Conservation (phyloP, 2,797 vertebrate genomes). For the Graptemys geographica region DNA sequence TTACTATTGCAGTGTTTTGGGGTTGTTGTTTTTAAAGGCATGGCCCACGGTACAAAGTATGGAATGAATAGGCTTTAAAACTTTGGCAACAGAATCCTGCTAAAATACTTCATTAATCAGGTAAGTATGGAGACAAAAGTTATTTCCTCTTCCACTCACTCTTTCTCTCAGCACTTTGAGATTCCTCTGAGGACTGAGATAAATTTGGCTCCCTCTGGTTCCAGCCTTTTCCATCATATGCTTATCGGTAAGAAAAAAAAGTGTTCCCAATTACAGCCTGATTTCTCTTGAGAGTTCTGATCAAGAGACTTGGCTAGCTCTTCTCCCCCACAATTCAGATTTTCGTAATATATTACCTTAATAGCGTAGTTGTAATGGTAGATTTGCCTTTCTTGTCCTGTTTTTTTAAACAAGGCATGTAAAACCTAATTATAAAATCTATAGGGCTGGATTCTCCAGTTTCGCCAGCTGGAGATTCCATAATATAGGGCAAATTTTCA, state of each 20-base stretch:
- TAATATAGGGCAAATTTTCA: neutral
- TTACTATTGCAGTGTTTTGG: neutral
- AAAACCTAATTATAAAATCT: neutral
- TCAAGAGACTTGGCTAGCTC: neutral
- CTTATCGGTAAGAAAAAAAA: neutral
- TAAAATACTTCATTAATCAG: neutral
- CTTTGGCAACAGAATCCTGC: neutral
- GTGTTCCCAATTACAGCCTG: neutral
- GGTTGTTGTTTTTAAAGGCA: neutral
- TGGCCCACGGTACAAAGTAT: neutral
- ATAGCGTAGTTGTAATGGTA: neutral
- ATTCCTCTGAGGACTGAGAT: neutral
- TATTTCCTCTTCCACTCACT: neutral
- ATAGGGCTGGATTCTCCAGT: neutral
- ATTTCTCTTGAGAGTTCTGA: neutral
- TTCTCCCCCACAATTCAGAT: neutral
- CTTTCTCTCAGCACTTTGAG: neutral
- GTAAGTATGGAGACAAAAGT: neutral
- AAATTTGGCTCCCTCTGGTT: neutral
- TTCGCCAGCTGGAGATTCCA: neutral
- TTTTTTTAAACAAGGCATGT: rapidly evolving
- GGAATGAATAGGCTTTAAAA: neutral
- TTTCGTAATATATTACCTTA: neutral
- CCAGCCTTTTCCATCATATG: rapidly evolving
- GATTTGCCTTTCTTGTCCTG: neutral